phyloP scores from a whole-genome alignment of 1,140 invertebrate species.

The Leucophenga varia region DNA sequence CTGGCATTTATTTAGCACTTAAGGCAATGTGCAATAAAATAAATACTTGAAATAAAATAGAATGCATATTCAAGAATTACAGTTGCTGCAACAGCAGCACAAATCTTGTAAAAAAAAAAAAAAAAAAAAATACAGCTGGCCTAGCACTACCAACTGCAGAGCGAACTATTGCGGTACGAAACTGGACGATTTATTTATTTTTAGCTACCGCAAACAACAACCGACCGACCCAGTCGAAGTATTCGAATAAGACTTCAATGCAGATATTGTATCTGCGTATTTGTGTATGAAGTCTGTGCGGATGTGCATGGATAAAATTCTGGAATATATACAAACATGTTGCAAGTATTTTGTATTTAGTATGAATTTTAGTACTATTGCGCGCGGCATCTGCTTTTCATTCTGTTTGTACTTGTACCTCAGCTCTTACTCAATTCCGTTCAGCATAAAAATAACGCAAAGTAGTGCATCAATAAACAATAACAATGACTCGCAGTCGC shows the following conservation, averaged over 20 bases:
- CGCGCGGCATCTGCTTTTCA: constrained; percentile 36
- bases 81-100: constrained; percentile 6
- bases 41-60: too few species aligned
- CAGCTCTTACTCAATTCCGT: constrained; percentile 29
- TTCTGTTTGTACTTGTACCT: too few species aligned
- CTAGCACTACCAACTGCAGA: neutral
- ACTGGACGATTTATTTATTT: constrained; percentile 23
- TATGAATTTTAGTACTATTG: constrained; percentile 11
- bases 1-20: constrained; percentile 15
- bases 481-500: constrained; percentile 34
- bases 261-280: constrained; percentile 14
- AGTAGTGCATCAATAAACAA: constrained; percentile 54
- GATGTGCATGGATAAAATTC: neutral
- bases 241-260: constrained; percentile 1
- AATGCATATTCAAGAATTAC: neutral
- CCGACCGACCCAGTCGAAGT: too few species aligned
- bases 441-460: constrained; percentile 48
- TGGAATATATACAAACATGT: neutral
- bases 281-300: neutral
- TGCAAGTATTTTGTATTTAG: constrained; percentile 16
- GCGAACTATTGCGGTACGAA: too few species aligned
- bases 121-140: neutral
- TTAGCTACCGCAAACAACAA: constrained; percentile 9
- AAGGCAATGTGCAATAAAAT: constrained; percentile 6
- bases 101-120: constrained; percentile 15